These are phyloP conservation scores for Mythimna loreyi DNA, from an alignment of 2,888 invertebrate species.

Conservation along the genomic window DNA sequence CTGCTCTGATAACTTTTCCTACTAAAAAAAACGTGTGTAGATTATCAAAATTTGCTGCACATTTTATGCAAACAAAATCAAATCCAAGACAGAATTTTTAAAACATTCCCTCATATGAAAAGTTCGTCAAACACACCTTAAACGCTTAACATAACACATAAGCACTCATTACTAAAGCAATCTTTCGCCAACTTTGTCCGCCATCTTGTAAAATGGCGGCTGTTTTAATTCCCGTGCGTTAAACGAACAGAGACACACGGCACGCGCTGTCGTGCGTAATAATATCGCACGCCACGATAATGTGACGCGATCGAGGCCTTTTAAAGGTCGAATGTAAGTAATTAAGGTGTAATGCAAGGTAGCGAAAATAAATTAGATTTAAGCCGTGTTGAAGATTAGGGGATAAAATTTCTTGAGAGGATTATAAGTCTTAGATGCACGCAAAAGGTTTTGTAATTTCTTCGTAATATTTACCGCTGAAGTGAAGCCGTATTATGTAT, in stretches of 20 bases:
- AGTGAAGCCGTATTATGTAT: background rate
- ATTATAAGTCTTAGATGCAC: slow-evolving; percentile 44
- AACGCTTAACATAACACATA: slow-evolving; percentile 63
- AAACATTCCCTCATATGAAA: slow-evolving; percentile 17
- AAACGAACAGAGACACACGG: slow-evolving; percentile 54
- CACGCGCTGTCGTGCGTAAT: slow-evolving; percentile 51
- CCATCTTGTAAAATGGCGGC: slow-evolving; percentile 72
- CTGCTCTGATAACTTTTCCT: no score
- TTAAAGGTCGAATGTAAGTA: slow-evolving; percentile 58
- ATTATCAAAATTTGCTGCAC: no score
- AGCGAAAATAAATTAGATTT: slow-evolving; percentile 56
- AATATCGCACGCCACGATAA: slow-evolving; percentile 52
- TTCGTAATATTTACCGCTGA: slow-evolving; percentile 1
- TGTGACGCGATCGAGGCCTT: slow-evolving; percentile 46
- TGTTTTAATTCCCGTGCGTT: slow-evolving; percentile 76
- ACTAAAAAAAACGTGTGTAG: no score
- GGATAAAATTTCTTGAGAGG: slow-evolving; percentile 49
- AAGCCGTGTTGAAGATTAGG: slow-evolving; percentile 19
- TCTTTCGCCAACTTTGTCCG: slow-evolving; percentile 75
- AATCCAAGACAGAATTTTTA: background rate
- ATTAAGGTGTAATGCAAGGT: slow-evolving; percentile 45
- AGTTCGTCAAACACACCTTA: background rate
- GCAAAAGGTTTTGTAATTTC: slow-evolving; percentile 41
- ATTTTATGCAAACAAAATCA: no score
- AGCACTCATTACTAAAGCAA: slow-evolving; percentile 75